Evolutionary conservation across 2,113 vertebrate genomes (phyloP).

Genomic region (Sakesphorus luctuosus): DNA sequence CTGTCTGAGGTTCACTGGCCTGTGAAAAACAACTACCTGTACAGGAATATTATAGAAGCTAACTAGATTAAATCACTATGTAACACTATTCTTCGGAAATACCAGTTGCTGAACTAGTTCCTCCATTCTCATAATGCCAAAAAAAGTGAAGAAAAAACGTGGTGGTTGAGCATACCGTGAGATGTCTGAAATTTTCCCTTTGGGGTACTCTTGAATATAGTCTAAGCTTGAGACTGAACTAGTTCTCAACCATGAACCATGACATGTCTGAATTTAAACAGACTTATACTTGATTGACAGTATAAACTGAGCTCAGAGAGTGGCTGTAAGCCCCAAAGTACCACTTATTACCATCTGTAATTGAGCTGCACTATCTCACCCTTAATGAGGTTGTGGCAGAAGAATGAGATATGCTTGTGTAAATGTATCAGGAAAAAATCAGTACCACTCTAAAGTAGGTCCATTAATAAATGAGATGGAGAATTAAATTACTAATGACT

Average conservation of each 20-base stretch:
- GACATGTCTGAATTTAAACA: background rate
- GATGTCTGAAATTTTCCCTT: background rate
- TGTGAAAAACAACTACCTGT: background rate
- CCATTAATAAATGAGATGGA: constrained; percentile 49
- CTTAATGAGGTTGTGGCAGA: background rate
- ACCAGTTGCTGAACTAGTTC: background rate
- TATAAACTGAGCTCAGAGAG: background rate
- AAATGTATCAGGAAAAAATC: constrained; percentile 21
- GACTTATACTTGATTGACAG: background rate
- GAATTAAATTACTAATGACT: constrained; percentile 45
- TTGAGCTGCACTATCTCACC: background rate
- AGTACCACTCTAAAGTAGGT: background rate
- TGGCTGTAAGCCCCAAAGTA: background rate
- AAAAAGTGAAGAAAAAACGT: background rate
- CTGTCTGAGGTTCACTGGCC: background rate
- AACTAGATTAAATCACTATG: background rate
- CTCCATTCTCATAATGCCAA: background rate
- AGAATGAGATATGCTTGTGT: background rate
- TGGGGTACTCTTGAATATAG: background rate
- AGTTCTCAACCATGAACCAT: background rate
- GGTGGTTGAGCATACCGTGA: background rate
- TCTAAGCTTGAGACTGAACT: background rate
- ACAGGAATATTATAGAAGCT: background rate
- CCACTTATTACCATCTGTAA: background rate
- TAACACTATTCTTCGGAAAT: background rate